Conservation (phyloP, 2,797 vertebrate genomes). For the Rhynchonycteris naso region DNA sequence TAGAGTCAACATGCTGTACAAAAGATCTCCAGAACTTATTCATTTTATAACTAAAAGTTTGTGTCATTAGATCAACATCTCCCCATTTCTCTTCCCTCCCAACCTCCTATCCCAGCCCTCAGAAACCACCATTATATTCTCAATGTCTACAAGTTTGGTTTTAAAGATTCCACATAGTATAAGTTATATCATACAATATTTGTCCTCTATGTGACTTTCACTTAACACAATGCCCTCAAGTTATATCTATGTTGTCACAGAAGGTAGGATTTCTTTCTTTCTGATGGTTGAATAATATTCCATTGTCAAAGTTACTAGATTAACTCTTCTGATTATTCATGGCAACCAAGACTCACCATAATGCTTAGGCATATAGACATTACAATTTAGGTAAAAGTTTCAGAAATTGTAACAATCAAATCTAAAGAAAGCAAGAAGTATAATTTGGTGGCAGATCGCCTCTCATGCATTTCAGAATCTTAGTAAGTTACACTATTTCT, state of each 20-base stretch:
- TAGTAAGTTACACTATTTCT: constrained; percentile 4
- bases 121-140: background rate
- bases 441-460: constrained; percentile 5
- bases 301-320: background rate
- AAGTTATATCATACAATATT: background rate
- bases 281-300: background rate
- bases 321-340: background rate
- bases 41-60: background rate
- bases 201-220: background rate
- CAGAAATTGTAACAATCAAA: constrained; percentile 10
- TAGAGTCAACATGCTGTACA: background rate
- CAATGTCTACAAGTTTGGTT: background rate
- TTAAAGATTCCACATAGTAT: background rate
- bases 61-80: background rate
- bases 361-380: background rate
- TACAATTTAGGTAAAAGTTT: constrained; percentile 10
- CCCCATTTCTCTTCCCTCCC: background rate
- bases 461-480: background rate
- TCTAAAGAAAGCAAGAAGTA: background rate
- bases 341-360: background rate
- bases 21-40: background rate
- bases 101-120: background rate
- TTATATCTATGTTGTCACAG: background rate
- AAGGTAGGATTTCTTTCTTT: background rate
- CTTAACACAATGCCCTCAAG: background rate